Percentiles rank a stretch among this genome's conserved stretches.
phyloP scores from a whole-genome alignment of 2,797 vertebrate genomes.

The Cossypha dichroa region DNA sequence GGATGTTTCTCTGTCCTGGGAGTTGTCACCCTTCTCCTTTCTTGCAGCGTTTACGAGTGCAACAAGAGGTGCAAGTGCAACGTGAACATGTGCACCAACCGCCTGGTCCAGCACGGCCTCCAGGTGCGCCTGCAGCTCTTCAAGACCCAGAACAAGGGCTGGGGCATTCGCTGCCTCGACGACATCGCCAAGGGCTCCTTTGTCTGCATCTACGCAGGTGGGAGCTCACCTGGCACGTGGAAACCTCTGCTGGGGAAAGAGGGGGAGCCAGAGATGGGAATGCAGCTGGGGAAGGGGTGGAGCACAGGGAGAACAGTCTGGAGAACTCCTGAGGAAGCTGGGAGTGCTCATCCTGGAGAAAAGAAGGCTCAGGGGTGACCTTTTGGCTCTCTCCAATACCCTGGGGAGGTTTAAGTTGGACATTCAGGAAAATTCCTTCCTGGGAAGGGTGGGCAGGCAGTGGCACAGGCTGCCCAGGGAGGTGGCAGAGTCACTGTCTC shows the following conservation, averaged over 20 bases:
- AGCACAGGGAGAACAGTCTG: background rate
- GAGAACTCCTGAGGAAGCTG: background rate
- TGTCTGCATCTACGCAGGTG: constrained; percentile 98
- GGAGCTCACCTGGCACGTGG: background rate
- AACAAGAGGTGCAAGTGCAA: constrained; percentile 94
- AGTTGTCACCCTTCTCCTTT: background rate
- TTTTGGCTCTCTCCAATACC: fast-evolving
- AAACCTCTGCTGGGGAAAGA: fast-evolving
- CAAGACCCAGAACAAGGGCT: constrained; percentile 98
- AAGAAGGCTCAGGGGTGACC: background rate
- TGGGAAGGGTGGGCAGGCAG: background rate
- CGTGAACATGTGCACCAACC: constrained; percentile 90
- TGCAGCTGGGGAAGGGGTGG: background rate
- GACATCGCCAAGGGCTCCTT: constrained; percentile 97
- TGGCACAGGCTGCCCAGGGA: background rate
- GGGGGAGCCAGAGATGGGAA: background rate
- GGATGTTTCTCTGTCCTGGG: background rate
- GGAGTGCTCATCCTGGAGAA: background rate
- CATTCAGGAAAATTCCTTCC: background rate
- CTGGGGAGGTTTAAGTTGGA: background rate
- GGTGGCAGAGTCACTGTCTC: background rate
- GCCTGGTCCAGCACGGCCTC: constrained; percentile 94
- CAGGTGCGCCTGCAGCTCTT: constrained; percentile 97
- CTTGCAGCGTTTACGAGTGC: constrained; percentile 91
- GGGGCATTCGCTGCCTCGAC: constrained; percentile 97